Evolutionary conservation across 2,113 vertebrate species (phyloP).

Genomic region (Nycticorax nycticorax): DNA sequence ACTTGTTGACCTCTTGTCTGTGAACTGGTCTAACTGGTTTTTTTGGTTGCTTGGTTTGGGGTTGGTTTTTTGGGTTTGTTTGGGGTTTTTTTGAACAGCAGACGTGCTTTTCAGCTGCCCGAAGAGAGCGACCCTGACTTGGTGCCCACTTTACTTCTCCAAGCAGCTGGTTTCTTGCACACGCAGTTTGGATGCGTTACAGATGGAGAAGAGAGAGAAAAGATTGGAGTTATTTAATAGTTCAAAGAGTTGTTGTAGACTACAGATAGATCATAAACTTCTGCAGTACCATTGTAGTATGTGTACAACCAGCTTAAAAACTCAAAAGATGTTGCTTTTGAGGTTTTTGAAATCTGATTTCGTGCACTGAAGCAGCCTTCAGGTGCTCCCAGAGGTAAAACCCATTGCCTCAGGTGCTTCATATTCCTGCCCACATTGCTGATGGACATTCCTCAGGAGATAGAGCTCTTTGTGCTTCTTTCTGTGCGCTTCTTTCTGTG

Average conservation of each 20-base stretch:
- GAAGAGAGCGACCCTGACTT: neutral
- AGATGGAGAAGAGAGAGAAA: neutral
- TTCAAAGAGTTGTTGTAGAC: neutral
- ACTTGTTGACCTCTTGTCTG: neutral
- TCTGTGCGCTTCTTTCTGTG: no score
- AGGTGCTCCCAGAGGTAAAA: neutral
- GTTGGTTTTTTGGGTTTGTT: no score
- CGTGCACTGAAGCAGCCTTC: neutral
- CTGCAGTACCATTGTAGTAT: fast-evolving
- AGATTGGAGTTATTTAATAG: neutral
- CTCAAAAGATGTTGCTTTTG: neutral
- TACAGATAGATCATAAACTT: neutral
- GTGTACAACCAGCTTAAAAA: neutral
- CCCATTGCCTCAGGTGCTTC: neutral
- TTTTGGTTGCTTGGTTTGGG: no score
- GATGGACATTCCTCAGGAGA: neutral
- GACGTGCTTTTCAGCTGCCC: neutral
- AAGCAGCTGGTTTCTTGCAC: neutral
- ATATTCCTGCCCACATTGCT: neutral
- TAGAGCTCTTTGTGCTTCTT: neutral
- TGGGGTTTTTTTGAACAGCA: neutral
- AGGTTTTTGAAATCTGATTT: neutral
- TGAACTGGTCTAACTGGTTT: neutral
- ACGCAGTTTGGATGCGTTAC: fast-evolving
- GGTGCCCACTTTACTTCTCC: neutral